Evolutionary conservation across 2,113 vertebrate genomes (phyloP).

Genomic region (Pholis gunnellus): DNA sequence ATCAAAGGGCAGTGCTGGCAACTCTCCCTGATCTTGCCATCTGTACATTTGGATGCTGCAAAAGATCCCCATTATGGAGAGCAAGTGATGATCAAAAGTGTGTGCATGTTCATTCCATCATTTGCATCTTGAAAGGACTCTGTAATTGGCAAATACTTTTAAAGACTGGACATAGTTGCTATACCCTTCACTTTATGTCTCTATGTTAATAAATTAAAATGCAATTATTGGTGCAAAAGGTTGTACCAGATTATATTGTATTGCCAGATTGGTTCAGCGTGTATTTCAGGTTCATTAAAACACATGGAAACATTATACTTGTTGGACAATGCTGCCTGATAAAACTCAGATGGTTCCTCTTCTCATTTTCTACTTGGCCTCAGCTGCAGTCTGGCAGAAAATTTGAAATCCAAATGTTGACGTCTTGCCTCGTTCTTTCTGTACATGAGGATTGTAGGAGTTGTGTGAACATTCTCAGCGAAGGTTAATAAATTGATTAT

Average conservation of each 20-base stretch:
- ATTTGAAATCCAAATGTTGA: slow-evolving; percentile 33
- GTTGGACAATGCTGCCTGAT: slow-evolving; percentile 14
- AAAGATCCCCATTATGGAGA: slow-evolving; percentile 25
- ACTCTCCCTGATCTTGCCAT: slow-evolving; percentile 57
- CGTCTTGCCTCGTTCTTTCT: neutral
- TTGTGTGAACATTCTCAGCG: slow-evolving; percentile 20
- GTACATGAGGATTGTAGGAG: slow-evolving; percentile 20
- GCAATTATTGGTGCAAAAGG: neutral
- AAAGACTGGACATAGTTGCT: neutral
- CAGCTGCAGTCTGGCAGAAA: slow-evolving; percentile 23
- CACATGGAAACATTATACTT: neutral
- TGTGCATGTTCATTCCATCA: slow-evolving; percentile 11
- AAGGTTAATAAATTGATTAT: slow-evolving; percentile 13
- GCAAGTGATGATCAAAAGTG: slow-evolving; percentile 21
- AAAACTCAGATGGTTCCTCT: slow-evolving; percentile 29
- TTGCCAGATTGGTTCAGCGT: neutral
- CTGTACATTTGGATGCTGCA: slow-evolving; percentile 60
- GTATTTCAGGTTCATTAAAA: slow-evolving; percentile 19
- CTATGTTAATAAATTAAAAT: neutral
- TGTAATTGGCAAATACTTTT: neutral
- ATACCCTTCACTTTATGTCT: neutral
- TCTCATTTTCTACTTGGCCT: slow-evolving; percentile 40
- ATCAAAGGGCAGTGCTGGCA: slow-evolving; percentile 65
- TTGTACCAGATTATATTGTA: neutral
- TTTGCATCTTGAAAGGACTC: neutral